phyloP scores from a whole-genome alignment of 2,797 vertebrate genomes.

The Rachycentron canadum region DNA sequence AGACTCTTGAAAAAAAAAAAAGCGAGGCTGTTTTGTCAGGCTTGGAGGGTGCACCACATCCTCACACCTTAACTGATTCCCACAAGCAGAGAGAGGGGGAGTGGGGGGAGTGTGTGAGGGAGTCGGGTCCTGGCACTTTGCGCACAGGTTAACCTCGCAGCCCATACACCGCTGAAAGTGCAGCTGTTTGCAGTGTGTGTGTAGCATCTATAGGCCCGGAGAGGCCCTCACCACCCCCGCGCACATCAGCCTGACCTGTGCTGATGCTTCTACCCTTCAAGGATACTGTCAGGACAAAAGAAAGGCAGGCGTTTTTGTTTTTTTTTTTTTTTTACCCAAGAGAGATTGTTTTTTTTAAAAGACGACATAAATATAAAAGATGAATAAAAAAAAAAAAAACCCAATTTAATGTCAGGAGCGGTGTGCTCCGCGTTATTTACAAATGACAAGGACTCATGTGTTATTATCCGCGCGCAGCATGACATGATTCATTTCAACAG shows the following conservation, averaged over 20 bases:
- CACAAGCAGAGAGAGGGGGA: not conserved
- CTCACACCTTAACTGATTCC: constrained; percentile 12
- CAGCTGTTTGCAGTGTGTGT: not conserved
- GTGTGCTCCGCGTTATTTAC: not conserved
- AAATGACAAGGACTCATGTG: not conserved
- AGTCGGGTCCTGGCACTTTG: constrained; percentile 48
- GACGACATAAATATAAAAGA: not conserved
- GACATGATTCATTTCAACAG: constrained; percentile 10
- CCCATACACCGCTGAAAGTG: constrained; percentile 6
- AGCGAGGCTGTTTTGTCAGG: too few species aligned
- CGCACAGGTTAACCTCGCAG: constrained; percentile 43
- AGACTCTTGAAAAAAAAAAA: too few species aligned
- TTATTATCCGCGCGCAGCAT: not conserved
- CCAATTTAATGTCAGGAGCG: not conserved
- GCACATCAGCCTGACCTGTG: not conserved
- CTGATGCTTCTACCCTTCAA: not conserved
- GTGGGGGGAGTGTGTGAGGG: not conserved
- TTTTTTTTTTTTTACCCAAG: too few species aligned
- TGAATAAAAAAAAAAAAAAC: not conserved
- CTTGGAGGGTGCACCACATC: not conserved
- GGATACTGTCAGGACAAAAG: constrained; percentile 8
- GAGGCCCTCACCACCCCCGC: constrained; percentile 16
- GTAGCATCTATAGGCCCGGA: constrained; percentile 14
- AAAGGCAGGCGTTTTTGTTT: too few species aligned
- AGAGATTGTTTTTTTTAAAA: not conserved